Percentiles rank a stretch among this genome's conserved stretches.
Evolutionary conservation across 2,797 vertebrate genomes (phyloP).

Genomic region (Schizopygopsis malacanthus): DNA sequence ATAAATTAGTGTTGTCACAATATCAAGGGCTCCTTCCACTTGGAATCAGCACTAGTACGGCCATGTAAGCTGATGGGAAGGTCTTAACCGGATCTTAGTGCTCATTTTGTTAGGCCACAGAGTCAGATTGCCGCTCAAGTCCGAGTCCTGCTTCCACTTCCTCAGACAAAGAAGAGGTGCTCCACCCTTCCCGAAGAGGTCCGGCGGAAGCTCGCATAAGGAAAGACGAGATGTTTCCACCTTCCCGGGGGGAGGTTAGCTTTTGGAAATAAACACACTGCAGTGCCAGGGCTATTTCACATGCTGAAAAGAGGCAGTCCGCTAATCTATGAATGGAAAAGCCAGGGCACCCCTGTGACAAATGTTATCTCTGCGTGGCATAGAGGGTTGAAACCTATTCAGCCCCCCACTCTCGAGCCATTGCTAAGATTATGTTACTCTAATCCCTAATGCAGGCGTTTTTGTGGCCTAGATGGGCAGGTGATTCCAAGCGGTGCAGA

Average conservation of each 20-base stretch:
- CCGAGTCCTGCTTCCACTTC: constrained; percentile 39
- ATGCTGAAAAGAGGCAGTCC: constrained; percentile 82
- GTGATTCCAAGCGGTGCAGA: constrained; percentile 78
- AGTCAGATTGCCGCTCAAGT: constrained; percentile 31
- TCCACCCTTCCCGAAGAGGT: constrained; percentile 62
- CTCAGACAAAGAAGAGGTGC: constrained; percentile 72
- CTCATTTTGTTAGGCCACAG: constrained; percentile 45
- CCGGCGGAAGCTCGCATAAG: constrained; percentile 68
- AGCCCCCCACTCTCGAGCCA: constrained; percentile 80
- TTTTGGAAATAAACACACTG: constrained; percentile 81
- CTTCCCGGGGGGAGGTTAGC: constrained; percentile 70
- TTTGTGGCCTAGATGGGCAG: constrained; percentile 81
- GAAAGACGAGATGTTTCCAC: constrained; percentile 76
- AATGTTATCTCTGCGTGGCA: constrained; percentile 86
- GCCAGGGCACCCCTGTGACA: constrained; percentile 81
- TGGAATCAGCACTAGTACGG: constrained; percentile 35
- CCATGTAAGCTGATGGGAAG: constrained; percentile 53
- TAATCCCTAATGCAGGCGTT: constrained; percentile 83
- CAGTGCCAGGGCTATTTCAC: constrained; percentile 83
- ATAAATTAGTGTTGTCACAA: constrained; percentile 48
- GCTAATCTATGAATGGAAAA: constrained; percentile 86
- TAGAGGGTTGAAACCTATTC: constrained; percentile 85
- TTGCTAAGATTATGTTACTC: constrained; percentile 85
- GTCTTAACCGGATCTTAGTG: constrained; percentile 54
- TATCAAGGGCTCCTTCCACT: constrained; percentile 45